Percentiles rank a stretch among this genome's conserved stretches.
Conservation (phyloP, 2,888 invertebrate species). For the Drosophila lutescens region DNA sequence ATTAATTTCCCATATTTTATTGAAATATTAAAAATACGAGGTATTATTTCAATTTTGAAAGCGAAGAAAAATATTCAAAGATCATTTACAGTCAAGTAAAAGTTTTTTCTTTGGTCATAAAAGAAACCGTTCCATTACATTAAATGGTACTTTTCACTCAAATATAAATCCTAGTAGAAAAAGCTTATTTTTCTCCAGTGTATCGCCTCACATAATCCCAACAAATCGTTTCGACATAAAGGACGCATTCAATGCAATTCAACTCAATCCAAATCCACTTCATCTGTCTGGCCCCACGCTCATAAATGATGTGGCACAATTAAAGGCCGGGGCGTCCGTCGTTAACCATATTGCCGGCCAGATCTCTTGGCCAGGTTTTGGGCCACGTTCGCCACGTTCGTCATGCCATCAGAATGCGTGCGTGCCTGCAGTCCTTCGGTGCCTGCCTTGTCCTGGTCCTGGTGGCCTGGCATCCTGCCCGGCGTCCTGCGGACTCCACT, state of each 20-base stretch:
- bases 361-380: slow-evolving; percentile 36
- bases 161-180: not conserved
- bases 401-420: slow-evolving; percentile 74
- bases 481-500: slow-evolving; percentile 49
- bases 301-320: slow-evolving; percentile 69
- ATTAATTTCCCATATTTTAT: slow-evolving; percentile 27
- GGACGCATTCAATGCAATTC: slow-evolving; percentile 18
- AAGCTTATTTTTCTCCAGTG: not conserved
- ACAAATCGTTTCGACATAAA: slow-evolving; percentile 26
- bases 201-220: slow-evolving; percentile 13
- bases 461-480: slow-evolving; percentile 39
- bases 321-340: slow-evolving; percentile 57
- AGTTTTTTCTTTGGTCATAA: no score
- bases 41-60: no score
- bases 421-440: slow-evolving; percentile 58
- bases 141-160: not conserved
- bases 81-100: no score
- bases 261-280: slow-evolving; percentile 28
- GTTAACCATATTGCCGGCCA: slow-evolving; percentile 70
- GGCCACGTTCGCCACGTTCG: slow-evolving; percentile 65
- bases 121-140: not conserved
- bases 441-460: slow-evolving; percentile 1
- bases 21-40: slow-evolving; percentile 7
- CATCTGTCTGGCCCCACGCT: slow-evolving; percentile 21
- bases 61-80: no score